Base-by-base conservation (phyloP, 2,797 vertebrate genomes). In the Tangara arthus region DNA sequence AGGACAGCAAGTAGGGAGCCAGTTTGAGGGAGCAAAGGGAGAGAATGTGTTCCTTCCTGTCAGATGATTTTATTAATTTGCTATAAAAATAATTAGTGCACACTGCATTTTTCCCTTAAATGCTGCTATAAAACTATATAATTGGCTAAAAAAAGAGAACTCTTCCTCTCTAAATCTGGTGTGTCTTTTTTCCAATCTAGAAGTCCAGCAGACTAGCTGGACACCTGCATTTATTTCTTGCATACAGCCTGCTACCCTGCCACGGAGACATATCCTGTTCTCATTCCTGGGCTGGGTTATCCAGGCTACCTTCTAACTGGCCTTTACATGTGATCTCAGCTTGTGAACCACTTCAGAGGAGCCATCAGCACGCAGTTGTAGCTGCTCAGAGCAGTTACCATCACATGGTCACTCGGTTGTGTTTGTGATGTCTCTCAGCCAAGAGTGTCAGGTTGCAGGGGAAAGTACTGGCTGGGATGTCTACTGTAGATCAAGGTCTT, bases 391-490 rank as follows among this genome's bases (percentile, higher is more conserved):
- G 75, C 73, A 71, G 93, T 94, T 89, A 34, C 37, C 53, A 42
- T 94, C 96, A 95, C 82, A 26, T 10, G 82, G 70, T 77, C 49
- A 34, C 86, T 95, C 20, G 5, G 59, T 93, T 86, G 82, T 96
- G 95, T 97, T 96, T 97, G 93, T 87, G 78, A 93, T 94, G 95
- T 92, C 87, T 97, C 94, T 92, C 91, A 92, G 97, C 97, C 96
- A 97, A 97, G 88, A 97, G 95, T 82, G 95, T 97, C 97, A 93
- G 85, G 81, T 97, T 97, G 96, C 97, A 96, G 68, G 78, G 59
- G 83, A 93, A 92, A 91, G 90, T 88, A 56, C 90, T 95, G 93
- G 89, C 80, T 69, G 60, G 87, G 91, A 90, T 92, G 89, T 94
- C 95, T 95, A 72, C 84, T 96, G 93, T 93, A 97, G 89, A 59